phyloP scores from a whole-genome alignment of 2,113 vertebrate genomes.

The Phyllostomus hastatus region DNA sequence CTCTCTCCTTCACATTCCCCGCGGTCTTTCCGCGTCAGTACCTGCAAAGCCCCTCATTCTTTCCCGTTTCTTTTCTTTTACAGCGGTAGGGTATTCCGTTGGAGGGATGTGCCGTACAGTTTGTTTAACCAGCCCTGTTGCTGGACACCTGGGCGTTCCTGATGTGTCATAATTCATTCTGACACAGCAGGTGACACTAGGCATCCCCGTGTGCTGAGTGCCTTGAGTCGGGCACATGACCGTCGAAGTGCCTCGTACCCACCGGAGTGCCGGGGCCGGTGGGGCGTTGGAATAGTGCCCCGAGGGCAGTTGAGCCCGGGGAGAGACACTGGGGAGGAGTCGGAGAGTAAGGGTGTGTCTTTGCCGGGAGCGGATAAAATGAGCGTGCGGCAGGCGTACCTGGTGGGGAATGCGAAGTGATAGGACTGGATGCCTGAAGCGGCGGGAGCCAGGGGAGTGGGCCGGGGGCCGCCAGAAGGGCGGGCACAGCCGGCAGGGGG shows the following conservation, averaged over 20 bases:
- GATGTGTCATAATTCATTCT: neutral
- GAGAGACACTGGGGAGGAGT: neutral
- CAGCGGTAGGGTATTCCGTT: neutral
- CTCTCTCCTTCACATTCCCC: neutral
- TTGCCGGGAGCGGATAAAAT: neutral
- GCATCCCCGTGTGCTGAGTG: neutral
- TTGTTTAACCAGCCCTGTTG: conserved; percentile 1
- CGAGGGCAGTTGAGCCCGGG: neutral
- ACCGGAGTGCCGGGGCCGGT: neutral
- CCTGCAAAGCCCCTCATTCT: neutral
- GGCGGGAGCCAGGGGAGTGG: neutral
- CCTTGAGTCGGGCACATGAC: neutral
- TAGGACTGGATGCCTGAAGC: neutral
- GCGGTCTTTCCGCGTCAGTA: neutral
- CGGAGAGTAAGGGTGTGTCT: neutral
- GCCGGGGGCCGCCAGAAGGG: neutral
- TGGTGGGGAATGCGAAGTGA: accelerated
- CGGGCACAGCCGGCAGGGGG: no score
- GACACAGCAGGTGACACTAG: neutral
- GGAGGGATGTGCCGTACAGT: neutral
- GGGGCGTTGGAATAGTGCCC: neutral
- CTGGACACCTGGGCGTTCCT: neutral
- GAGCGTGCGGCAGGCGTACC: neutral
- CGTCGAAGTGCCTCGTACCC: neutral
- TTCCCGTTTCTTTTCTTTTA: neutral